These are phyloP conservation scores for Alosa sapidissima DNA, from an alignment of 2,797 vertebrate species.

Conservation along the genomic window DNA sequence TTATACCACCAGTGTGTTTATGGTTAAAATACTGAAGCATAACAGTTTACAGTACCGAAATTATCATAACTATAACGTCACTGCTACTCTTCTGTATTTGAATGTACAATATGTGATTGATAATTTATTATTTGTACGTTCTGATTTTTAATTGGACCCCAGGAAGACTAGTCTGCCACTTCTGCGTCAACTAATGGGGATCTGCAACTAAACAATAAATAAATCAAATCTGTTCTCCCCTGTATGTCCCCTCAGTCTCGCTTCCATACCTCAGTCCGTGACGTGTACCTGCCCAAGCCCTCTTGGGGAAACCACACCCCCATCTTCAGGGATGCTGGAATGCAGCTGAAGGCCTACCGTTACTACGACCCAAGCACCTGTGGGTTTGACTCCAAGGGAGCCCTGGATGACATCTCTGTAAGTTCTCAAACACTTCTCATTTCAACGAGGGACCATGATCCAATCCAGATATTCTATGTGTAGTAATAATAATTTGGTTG, in stretches of 20 bases:
- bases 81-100: too few relatives aligned
- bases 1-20: background rate
- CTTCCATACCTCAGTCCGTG: slow-evolving; percentile 83
- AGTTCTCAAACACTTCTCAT: slow-evolving; percentile 60
- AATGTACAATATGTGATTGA: too few relatives aligned
- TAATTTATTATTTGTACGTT: too few relatives aligned
- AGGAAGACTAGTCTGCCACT: too few relatives aligned
- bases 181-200: too few relatives aligned
- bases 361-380: slow-evolving; percentile 95
- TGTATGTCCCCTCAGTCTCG: slow-evolving; percentile 76
- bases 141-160: too few relatives aligned
- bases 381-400: slow-evolving; percentile 92
- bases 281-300: slow-evolving; percentile 93
- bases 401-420: slow-evolving; percentile 94
- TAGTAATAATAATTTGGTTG: background rate
- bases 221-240: background rate
- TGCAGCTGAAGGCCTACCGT: slow-evolving; percentile 90
- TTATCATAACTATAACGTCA: too few relatives aligned
- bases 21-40: too few relatives aligned
- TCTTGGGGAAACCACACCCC: slow-evolving; percentile 99
- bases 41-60: too few relatives aligned
- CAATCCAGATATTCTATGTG: background rate
- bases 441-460: background rate
- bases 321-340: slow-evolving; percentile 93
- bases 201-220: too few relatives aligned